A percentile compares a stretch with the other conserved stretches of the same genome.
Conservation (phyloP, 2,797 vertebrate genomes). For the Myiothlypis coronata region DNA sequence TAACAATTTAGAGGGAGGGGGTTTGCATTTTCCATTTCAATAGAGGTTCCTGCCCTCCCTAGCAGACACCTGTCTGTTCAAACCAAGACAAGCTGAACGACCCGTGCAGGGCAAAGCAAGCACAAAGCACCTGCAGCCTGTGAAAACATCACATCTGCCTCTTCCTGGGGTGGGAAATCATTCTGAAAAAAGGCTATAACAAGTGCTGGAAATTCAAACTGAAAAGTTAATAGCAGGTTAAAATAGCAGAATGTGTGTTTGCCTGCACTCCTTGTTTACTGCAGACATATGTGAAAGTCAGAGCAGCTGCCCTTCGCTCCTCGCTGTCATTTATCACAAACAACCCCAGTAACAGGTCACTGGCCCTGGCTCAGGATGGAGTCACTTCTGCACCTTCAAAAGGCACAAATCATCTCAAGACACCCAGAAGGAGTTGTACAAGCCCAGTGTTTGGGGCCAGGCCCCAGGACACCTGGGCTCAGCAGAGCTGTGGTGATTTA, state of each 20-base stretch:
- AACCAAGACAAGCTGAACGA: background rate
- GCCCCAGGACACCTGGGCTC: background rate
- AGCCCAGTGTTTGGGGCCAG: background rate
- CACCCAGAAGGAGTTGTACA: background rate
- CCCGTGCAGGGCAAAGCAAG: background rate
- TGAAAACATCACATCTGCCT: background rate
- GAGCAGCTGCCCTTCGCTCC: background rate
- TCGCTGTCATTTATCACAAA: fast-evolving
- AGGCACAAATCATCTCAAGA: background rate
- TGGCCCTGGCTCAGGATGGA: background rate
- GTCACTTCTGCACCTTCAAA: background rate
- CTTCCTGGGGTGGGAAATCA: background rate
- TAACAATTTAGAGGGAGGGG: background rate
- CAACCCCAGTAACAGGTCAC: background rate
- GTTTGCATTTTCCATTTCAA: background rate
- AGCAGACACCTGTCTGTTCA: background rate
- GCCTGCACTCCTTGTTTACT: background rate
- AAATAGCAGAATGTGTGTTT: background rate
- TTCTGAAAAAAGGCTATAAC: background rate
- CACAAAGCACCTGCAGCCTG: background rate
- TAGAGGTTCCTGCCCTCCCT: background rate
- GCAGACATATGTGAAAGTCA: background rate
- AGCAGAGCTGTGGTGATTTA: background rate
- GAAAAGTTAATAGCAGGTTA: background rate
- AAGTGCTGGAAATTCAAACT: background rate